Percentiles rank a stretch among this genome's conserved stretches.
phyloP scores from a whole-genome alignment of 2,888 invertebrate genomes.

The Parasteatoda lunata region DNA sequence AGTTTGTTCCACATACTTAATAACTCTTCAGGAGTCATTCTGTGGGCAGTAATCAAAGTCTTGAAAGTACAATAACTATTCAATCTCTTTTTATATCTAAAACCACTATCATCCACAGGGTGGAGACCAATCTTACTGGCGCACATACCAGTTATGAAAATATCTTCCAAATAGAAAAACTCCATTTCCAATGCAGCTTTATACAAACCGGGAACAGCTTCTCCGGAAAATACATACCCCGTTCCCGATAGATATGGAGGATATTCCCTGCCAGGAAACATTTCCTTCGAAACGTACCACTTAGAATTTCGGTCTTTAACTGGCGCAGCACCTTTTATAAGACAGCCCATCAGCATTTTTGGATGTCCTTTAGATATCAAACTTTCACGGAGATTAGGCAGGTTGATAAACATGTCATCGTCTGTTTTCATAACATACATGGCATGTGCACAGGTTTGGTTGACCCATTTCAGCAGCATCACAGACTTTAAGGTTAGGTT shows the following conservation, averaged over 20 bases:
- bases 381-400: constrained; percentile 62
- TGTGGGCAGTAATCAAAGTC: constrained; percentile 67
- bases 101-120: constrained; percentile 67
- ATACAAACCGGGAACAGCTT: constrained; percentile 57
- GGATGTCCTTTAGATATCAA: constrained; percentile 33
- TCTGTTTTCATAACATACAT: constrained; percentile 68
- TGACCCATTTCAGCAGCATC: constrained; percentile 88
- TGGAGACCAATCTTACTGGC: constrained; percentile 60
- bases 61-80: constrained; percentile 65
- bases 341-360: constrained; percentile 69
- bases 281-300: constrained; percentile 70
- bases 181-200: constrained; percentile 59
- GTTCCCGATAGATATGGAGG: constrained; percentile 71
- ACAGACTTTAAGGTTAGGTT: constrained; percentile 90
- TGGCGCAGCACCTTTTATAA: constrained; percentile 70
- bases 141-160: constrained; percentile 69
- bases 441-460: constrained; percentile 70
- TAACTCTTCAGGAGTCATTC: constrained; percentile 64
- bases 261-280: constrained; percentile 69
- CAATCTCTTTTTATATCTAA: constrained; percentile 69
- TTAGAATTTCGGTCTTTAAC: constrained; percentile 70
- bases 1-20: constrained; percentile 55
- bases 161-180: constrained; percentile 69
- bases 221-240: constrained; percentile 70
- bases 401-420: constrained; percentile 69